Evolutionary conservation across 2,888 invertebrate genomes (phyloP).

Genomic region (Ommatoiulus sabulosus): DNA sequence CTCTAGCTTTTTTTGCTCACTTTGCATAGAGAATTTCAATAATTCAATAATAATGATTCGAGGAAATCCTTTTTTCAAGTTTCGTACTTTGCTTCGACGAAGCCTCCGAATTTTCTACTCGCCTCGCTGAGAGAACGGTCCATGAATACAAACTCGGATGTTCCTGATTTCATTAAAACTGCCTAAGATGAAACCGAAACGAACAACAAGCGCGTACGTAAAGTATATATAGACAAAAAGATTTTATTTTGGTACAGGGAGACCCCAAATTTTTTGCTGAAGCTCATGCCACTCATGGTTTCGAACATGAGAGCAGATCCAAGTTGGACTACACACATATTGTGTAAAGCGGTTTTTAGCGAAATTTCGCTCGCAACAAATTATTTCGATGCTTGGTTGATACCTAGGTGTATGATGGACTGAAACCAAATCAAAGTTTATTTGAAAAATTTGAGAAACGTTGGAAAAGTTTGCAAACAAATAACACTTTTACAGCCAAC

Average conservation of each 20-base stretch:
- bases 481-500: no score
- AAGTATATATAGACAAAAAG: background rate
- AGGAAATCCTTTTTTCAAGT: background rate
- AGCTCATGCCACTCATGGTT: background rate
- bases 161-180: background rate
- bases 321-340: background rate
- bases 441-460: background rate
- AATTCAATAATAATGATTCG: constrained; percentile 40
- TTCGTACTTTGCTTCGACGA: background rate
- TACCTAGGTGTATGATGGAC: no score
- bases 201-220: background rate
- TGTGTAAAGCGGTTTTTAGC: background rate
- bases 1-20: background rate
- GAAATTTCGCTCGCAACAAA: no score
- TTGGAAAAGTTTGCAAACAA: background rate
- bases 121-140: background rate
- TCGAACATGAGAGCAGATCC: background rate
- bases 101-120: background rate
- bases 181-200: background rate
- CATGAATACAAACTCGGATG: background rate
- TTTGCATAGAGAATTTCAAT: constrained; percentile 35
- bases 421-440: no score
- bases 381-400: no score
- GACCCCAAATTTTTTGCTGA: background rate
- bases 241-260: no score